Percentiles rank a stretch among this genome's conserved stretches.
phyloP scores from a whole-genome alignment of 92 coral and sea anemone species.

The Epizoanthus rinbou region DNA sequence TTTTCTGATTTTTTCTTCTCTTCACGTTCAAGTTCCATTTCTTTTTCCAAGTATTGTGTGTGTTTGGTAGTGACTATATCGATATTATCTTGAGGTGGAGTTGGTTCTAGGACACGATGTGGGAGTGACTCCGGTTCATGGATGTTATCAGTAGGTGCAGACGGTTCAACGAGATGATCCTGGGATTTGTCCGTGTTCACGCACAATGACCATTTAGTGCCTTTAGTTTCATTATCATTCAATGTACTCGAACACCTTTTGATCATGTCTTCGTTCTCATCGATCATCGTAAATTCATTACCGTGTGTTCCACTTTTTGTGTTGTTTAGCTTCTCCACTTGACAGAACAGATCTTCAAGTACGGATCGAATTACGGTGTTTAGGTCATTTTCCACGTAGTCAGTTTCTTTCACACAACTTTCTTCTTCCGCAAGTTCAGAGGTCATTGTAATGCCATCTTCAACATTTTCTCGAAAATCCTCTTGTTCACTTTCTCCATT shows the following conservation, averaged over 20 bases:
- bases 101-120: background rate
- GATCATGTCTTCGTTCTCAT: background rate
- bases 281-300: background rate
- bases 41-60: constrained; percentile 6
- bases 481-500: background rate
- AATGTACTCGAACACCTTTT: constrained; percentile 7
- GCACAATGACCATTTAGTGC: background rate
- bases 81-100: background rate
- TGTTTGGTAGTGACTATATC: background rate
- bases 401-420: background rate
- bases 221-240: background rate
- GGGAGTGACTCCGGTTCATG: background rate
- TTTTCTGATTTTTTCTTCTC: constrained; percentile 6
- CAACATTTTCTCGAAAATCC: background rate
- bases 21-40: background rate
- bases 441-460: constrained; percentile 3
- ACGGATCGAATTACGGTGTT: constrained; percentile 29
- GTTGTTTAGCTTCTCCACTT: constrained; percentile 23
- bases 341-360: constrained; percentile 41
- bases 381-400: constrained; percentile 27
- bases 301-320: constrained; percentile 7
- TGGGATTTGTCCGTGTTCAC: background rate
- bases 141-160: background rate
- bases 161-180: background rate
- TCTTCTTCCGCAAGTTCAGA: constrained; percentile 1